These are phyloP conservation scores for Diorhabda elongata DNA, from an alignment of 1,140 invertebrate species.

Conservation along the genomic window DNA sequence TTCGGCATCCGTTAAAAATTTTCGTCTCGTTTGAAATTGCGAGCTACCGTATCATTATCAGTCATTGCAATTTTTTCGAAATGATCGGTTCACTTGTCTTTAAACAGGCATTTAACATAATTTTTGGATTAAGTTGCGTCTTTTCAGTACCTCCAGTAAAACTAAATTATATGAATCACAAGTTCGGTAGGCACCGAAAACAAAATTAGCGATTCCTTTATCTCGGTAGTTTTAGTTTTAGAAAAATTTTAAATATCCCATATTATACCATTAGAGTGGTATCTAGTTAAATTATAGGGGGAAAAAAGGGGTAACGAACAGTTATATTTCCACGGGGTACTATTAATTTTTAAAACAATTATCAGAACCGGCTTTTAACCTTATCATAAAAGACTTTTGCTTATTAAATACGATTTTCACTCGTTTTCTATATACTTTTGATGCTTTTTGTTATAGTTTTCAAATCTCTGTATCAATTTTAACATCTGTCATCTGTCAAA, in stretches of 20 bases:
- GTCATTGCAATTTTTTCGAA: constrained; percentile 29
- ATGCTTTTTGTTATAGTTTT: too few relatives aligned
- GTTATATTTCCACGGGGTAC: too few relatives aligned
- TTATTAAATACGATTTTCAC: too few relatives aligned
- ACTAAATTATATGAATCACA: constrained; percentile 16
- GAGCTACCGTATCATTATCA: constrained; percentile 32
- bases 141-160: constrained; percentile 2
- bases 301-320: neutral
- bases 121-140: constrained; percentile 17
- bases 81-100: constrained; percentile 25
- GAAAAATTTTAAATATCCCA: constrained; percentile 11
- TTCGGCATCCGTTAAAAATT: neutral
- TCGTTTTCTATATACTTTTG: too few relatives aligned
- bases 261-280: constrained; percentile 12
- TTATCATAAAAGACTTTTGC: too few relatives aligned
- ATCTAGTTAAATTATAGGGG: neutral
- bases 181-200: constrained; percentile 17
- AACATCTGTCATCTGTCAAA: too few relatives aligned
- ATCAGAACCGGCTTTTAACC: too few relatives aligned
- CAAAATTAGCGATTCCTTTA: constrained; percentile 1
- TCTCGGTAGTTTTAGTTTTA: neutral
- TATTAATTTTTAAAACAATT: too few relatives aligned
- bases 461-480: too few relatives aligned
- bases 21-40: neutral
- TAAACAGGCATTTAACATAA: constrained; percentile 31